phyloP scores from a whole-genome alignment of 2,797 vertebrate species.

The Pseudomugil gertrudae region DNA sequence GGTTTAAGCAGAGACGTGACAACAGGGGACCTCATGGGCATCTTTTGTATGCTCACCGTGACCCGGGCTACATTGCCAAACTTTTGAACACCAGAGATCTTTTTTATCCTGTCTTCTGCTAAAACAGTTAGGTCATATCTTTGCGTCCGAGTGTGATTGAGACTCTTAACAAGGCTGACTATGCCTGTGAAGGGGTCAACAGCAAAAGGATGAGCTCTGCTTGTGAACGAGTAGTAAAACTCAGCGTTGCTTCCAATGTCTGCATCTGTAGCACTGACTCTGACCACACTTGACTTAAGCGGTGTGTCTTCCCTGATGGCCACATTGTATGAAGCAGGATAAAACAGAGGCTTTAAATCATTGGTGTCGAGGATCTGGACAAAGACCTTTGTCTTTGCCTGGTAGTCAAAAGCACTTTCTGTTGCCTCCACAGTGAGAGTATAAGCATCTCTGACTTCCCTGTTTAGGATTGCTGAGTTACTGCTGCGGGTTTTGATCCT shows the following conservation, averaged over 20 bases:
- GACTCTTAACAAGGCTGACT: slow-evolving; percentile 84
- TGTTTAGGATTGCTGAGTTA: slow-evolving; percentile 89
- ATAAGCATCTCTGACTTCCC: slow-evolving; percentile 92
- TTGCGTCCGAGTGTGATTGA: slow-evolving; percentile 85
- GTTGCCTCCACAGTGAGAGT: slow-evolving; percentile 88
- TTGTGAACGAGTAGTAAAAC: slow-evolving; percentile 92
- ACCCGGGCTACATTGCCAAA: slow-evolving; percentile 91
- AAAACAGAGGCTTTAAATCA: slow-evolving; percentile 96
- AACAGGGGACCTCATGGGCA: slow-evolving; percentile 72
- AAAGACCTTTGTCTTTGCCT: slow-evolving; percentile 88
- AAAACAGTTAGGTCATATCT: slow-evolving; percentile 89
- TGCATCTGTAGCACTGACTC: slow-evolving; percentile 92
- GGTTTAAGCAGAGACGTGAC: slow-evolving; percentile 71
- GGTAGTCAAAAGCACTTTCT: slow-evolving; percentile 81
- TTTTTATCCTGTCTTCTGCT: slow-evolving; percentile 93
- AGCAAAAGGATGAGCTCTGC: slow-evolving; percentile 84
- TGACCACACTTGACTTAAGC: slow-evolving; percentile 85
- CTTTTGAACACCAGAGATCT: slow-evolving; percentile 88
- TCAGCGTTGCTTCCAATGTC: slow-evolving; percentile 91
- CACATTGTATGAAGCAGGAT: slow-evolving; percentile 91
- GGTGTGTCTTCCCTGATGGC: slow-evolving; percentile 87
- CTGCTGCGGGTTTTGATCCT: slow-evolving; percentile 90
- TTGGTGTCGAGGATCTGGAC: slow-evolving; percentile 93
- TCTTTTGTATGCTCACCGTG: slow-evolving; percentile 85
- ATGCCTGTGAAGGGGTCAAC: slow-evolving; percentile 91